Conservation (phyloP, 2,113 vertebrate genomes). For the Thermophis baileyi region DNA sequence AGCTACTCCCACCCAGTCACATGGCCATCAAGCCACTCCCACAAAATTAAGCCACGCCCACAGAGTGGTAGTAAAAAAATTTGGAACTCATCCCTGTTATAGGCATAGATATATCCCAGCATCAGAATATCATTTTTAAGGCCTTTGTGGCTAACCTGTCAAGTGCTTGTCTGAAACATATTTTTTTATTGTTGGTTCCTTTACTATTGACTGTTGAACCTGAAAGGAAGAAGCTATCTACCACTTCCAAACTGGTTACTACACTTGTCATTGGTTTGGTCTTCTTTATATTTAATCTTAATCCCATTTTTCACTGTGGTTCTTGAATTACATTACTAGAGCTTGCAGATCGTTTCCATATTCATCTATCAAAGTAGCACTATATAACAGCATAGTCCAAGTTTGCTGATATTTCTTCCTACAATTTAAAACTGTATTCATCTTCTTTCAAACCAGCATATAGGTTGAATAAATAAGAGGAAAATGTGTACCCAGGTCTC, state of each 20-base stretch:
- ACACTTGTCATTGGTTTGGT: background rate
- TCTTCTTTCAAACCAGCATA: background rate
- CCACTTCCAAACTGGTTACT: background rate
- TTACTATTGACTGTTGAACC: background rate
- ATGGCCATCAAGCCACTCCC: too few relatives aligned
- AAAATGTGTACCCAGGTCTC: background rate
- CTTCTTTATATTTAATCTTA: background rate
- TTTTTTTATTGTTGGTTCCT: background rate
- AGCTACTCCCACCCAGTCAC: too few relatives aligned
- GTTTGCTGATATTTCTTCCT: background rate
- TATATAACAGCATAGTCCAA: background rate
- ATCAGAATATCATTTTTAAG: background rate
- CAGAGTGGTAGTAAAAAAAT: too few relatives aligned
- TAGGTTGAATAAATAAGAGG: background rate
- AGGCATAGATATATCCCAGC: background rate
- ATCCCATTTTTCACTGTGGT: background rate
- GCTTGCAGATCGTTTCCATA: background rate
- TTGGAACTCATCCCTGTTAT: too few relatives aligned
- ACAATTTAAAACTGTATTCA: background rate
- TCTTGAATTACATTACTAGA: background rate
- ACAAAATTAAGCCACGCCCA: too few relatives aligned
- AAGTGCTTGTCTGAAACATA: background rate
- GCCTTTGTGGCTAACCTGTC: background rate
- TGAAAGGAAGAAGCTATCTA: background rate
- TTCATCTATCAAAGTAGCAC: background rate